Evolutionary conservation across 2,888 invertebrate genomes (phyloP), one percentile per base, ranked within the genome.

Genomic region (Atrina japonica): DNA sequence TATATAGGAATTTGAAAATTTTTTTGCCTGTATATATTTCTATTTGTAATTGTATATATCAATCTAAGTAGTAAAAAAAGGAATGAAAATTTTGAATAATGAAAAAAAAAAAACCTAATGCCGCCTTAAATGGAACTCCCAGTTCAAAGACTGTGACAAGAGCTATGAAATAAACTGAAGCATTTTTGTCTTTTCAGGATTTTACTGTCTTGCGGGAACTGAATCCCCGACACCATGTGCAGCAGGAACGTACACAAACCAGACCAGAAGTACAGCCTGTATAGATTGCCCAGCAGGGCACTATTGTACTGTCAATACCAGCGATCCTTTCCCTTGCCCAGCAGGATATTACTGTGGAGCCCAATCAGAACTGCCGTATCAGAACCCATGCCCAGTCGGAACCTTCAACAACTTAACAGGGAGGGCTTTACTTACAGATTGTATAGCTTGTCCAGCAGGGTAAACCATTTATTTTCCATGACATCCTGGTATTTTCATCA

Each of bases 391-490:
- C 70, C 82, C 83, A 5, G 74, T 71, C 0, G 89, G 89, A 2
- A 88, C 80, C 21, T 89, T 81, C 73, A 87, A 85, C 79, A 89
- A 89, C 66, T 67, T 83, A 16, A 89, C 88, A 0, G 85, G 84
- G 29, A 70, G 83, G 50, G 69, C 71, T 29, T 65, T 50, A 0
- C 50, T 59, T 5, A 43, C 80, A 0, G 80, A 85, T 52, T 89
- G 89, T 69, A n/a, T 82, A 1, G 66, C 65, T 40, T 89, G 89
- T 73, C 77, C 83, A 14, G 82, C 88, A 18, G 88, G 89, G 88
- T 89, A 67, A n/a, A n/a, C n/a, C n/a, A n/a, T n/a, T n/a, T n/a
- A n/a, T n/a, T n/a, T n/a, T n/a, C n/a, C n/a, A n/a, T n/a, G n/a
- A n/a, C n/a, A n/a, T n/a, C n/a, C n/a, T n/a, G n/a, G n/a, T n/a